phyloP scores from a whole-genome alignment of 2,113 vertebrate species.

The Lanius collurio region DNA sequence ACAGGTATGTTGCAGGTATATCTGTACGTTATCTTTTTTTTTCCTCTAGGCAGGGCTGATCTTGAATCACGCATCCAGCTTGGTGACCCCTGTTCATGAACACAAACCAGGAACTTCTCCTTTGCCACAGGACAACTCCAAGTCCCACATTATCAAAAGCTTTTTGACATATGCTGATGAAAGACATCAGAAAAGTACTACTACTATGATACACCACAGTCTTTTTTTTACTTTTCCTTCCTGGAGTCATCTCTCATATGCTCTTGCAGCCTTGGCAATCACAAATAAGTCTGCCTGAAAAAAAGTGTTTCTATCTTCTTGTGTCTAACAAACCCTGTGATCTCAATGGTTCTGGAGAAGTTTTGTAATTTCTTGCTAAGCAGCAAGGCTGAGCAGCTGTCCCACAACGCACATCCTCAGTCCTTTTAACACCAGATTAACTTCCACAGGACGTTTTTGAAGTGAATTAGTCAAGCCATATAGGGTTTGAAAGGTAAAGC shows the following conservation, averaged over 20 bases:
- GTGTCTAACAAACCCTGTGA: neutral
- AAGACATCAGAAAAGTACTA: neutral
- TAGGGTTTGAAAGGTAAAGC: neutral
- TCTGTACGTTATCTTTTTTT: neutral
- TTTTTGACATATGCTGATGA: neutral
- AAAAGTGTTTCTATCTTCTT: neutral
- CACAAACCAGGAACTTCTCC: neutral
- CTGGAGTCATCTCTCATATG: neutral
- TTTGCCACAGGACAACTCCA: neutral
- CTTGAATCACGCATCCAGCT: neutral
- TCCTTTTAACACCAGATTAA: neutral
- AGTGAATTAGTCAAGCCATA: neutral
- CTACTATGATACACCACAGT: rapidly evolving
- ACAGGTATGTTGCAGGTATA: too few species aligned
- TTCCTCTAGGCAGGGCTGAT: neutral
- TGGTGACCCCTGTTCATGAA: neutral
- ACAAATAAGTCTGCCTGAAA: neutral
- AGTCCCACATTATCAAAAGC: neutral
- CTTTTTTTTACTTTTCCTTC: neutral
- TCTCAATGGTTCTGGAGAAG: neutral
- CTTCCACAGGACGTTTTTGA: neutral
- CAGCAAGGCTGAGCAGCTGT: neutral
- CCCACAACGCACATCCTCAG: neutral
- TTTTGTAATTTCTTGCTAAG: neutral
- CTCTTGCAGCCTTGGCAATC: neutral